Percentiles rank a stretch among this genome's conserved stretches.
Evolutionary conservation across 1,140 invertebrate genomes (phyloP).

Genomic region (Drosophila chauvacae): DNA sequence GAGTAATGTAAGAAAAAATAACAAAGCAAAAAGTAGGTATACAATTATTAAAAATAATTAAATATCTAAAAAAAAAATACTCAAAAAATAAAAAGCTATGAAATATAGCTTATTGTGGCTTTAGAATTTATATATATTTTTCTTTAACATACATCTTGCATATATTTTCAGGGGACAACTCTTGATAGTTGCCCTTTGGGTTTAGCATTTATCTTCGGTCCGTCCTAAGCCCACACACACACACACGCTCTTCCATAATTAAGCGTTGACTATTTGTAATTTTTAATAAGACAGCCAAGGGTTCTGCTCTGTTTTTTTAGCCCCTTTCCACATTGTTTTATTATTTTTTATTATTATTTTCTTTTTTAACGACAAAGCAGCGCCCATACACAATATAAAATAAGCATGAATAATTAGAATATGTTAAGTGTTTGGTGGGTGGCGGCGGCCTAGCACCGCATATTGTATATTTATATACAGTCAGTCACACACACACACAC

Average conservation of each 20-base stretch:
- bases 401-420: slow-evolving; percentile 85
- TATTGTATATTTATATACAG: slow-evolving; percentile 81
- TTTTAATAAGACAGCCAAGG: slow-evolving; percentile 73
- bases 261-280: slow-evolving; percentile 80
- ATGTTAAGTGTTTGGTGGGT: slow-evolving; percentile 81
- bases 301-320: slow-evolving; percentile 6
- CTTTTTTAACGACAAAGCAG: slow-evolving; percentile 30
- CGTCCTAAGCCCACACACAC: slow-evolving; percentile 17
- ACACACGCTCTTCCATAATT: slow-evolving; percentile 45
- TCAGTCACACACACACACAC: slow-evolving; percentile 51
- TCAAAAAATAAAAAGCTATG: neutral
- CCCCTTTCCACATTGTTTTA: neutral
- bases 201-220: slow-evolving; percentile 31
- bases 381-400: slow-evolving; percentile 78
- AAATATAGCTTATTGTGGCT: neutral
- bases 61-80: neutral
- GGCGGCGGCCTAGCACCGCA: slow-evolving; percentile 52
- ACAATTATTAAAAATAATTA: neutral
- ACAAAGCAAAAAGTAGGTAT: neutral
- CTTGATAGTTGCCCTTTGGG: slow-evolving; percentile 22
- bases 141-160: no score
- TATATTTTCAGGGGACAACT: neutral
- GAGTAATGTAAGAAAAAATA: neutral
- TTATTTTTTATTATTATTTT: neutral
- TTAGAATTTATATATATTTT: neutral